A percentile compares a stretch with the other conserved stretches of the same genome.
phyloP scores from a whole-genome alignment of 2,113 vertebrate species.

The Puffinus mauretanicus region DNA sequence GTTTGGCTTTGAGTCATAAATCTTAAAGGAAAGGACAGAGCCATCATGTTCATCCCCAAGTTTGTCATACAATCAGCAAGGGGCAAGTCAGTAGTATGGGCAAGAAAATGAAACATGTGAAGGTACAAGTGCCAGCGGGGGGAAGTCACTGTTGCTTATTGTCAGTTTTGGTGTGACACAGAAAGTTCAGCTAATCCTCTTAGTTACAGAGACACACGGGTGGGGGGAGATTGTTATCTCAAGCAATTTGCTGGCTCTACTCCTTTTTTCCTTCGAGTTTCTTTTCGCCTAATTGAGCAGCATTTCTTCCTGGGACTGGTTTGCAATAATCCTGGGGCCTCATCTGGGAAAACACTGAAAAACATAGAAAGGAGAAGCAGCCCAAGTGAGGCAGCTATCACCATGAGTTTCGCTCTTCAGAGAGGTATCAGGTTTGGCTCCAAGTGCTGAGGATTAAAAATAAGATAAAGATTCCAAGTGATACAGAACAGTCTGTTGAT shows the following conservation, averaged over 20 bases:
- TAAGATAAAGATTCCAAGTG: not conserved
- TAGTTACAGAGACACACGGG: conserved; percentile 69
- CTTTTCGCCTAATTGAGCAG: conserved; percentile 75
- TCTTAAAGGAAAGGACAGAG: conserved; percentile 54
- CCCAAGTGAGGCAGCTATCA: not conserved
- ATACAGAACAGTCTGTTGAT: not conserved
- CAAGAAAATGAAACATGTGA: conserved; percentile 69
- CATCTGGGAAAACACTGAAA: conserved; percentile 60
- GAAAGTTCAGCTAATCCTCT: conserved; percentile 77
- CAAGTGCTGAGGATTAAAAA: not conserved
- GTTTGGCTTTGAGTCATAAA: conserved; percentile 66
- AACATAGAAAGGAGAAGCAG: conserved; percentile 23
- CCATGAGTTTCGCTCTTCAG: not conserved
- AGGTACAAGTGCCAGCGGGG: conserved; percentile 64
- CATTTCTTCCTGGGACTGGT: conserved; percentile 64
- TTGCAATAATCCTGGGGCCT: conserved; percentile 72
- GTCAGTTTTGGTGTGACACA: conserved; percentile 69
- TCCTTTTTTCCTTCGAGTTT: conserved; percentile 68
- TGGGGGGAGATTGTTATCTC: conserved; percentile 71
- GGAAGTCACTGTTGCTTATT: conserved; percentile 73
- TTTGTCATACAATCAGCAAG: conserved; percentile 66
- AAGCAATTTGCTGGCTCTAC: conserved; percentile 68
- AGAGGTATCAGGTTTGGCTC: not conserved
- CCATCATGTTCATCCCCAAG: conserved; percentile 58
- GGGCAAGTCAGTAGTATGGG: conserved; percentile 58